A percentile compares a stretch with the other conserved stretches of the same genome.
Evolutionary conservation across 2,888 invertebrate genomes (phyloP).

Genomic region (Drosophila parthenogenetica): DNA sequence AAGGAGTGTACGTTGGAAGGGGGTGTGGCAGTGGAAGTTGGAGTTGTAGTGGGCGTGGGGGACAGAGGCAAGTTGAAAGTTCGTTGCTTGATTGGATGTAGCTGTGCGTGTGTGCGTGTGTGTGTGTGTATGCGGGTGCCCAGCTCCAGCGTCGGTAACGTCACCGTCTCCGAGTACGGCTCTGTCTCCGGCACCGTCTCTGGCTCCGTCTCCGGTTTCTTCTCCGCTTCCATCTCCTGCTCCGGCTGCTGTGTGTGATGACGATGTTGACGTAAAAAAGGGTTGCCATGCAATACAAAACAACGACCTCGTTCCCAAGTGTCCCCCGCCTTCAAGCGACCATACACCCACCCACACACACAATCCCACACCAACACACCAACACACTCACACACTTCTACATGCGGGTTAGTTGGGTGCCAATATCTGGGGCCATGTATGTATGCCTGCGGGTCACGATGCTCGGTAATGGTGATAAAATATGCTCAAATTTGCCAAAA

Average conservation of each 20-base stretch:
- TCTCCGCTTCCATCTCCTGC: slow-evolving; percentile 11
- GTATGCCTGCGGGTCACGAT: slow-evolving; percentile 71
- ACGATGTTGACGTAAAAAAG: slow-evolving; percentile 65
- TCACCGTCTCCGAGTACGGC: slow-evolving; percentile 2
- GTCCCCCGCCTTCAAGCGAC: slow-evolving; percentile 2
- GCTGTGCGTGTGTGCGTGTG: slow-evolving; percentile 26
- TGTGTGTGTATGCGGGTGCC: slow-evolving; percentile 16
- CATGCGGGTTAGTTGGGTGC: slow-evolving; percentile 64
- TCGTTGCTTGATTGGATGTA: slow-evolving; percentile 72
- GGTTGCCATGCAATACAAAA: slow-evolving; percentile 73
- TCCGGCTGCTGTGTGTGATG: slow-evolving; percentile 20
- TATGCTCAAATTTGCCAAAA: slow-evolving; percentile 81
- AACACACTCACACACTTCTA: slow-evolving; percentile 26
- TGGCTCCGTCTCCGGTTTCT: slow-evolving; percentile 5
- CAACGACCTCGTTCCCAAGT: slow-evolving; percentile 36
- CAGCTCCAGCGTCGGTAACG: slow-evolving; percentile 14
- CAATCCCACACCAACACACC: neutral
- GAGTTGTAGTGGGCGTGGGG: slow-evolving; percentile 7
- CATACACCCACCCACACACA: neutral
- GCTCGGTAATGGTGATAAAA: slow-evolving; percentile 82
- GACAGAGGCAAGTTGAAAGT: slow-evolving; percentile 49
- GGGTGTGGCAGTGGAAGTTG: neutral
- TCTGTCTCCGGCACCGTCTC: slow-evolving; percentile 12
- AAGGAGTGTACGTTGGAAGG: no score
- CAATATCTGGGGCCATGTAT: slow-evolving; percentile 54